These are phyloP conservation scores for Parus major DNA, from an alignment of 2,113 vertebrate species.

Conservation along the genomic window DNA sequence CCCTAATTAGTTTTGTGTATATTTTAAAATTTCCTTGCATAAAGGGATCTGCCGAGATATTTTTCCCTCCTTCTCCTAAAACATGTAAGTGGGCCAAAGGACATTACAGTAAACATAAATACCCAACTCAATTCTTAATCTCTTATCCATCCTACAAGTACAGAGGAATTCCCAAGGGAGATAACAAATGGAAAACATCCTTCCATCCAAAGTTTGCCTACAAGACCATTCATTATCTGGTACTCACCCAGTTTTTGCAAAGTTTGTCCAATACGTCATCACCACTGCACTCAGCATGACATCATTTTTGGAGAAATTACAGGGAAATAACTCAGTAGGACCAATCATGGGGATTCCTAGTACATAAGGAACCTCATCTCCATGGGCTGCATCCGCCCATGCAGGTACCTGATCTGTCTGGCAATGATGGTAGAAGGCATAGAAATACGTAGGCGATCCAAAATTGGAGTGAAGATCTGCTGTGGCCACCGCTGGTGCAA, in stretches of 20 bases:
- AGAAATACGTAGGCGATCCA: constrained; percentile 97
- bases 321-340: constrained; percentile 97
- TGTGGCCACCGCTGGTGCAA: constrained; percentile 96
- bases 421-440: constrained; percentile 99
- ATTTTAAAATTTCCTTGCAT: not conserved
- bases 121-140: not conserved
- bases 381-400: constrained; percentile 96
- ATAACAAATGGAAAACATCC: not conserved
- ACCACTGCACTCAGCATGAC: constrained; percentile 98
- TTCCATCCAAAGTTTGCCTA: not conserved
- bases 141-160: not conserved
- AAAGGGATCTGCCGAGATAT: not conserved
- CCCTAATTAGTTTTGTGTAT: not conserved
- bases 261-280: constrained; percentile 99
- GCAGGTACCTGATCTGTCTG: constrained; percentile 98
- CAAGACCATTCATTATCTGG: not conserved
- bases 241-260: constrained; percentile 97
- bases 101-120: not conserved
- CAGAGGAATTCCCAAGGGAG: not conserved
- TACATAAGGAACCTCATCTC: constrained; percentile 97
- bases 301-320: constrained; percentile 99
- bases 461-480: constrained; percentile 98
- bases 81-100: not conserved
- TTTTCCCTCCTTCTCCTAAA: not conserved
- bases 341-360: constrained; percentile 97